Base-by-base conservation (phyloP, 1,140 invertebrate genomes). In the Magallana ariakensis region DNA sequence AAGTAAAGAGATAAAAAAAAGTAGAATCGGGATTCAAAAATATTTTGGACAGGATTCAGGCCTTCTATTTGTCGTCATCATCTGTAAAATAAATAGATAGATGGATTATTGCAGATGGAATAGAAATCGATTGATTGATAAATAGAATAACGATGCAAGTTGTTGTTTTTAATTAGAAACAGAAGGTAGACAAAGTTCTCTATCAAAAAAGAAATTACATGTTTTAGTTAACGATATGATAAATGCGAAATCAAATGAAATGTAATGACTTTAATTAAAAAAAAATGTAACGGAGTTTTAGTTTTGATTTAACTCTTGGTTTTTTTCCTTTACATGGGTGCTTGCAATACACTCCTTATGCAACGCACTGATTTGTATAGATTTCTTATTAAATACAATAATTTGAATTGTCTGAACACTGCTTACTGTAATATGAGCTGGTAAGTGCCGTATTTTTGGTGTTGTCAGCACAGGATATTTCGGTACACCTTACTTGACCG, bases 401-500 rank as follows among this genome's bases (percentile, higher is more conserved):
- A n/a, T n/a, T n/a, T n/a, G n/a, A n/a, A n/a, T 46, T 46, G 33
- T 3, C 33, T 46, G 2, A 3, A 46, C 33, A 46, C 33, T 46
- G 33, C 33, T 46, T 46, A 46, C 33, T 46, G 33, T 46, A 4
- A 46, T 4, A 46, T 0, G 0, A 46, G 5, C 33, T 46, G 33
- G 5, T 0, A 46, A 46, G 33, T 4, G 33, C 33, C 33, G 2
- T 0, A 46, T 46, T 1, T 8, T 13, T 11, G 22, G 26, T 33
- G 11, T 19, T 11, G 6, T 33, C 9, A 75, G 11, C 11, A 26
- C 86, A 87, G 13, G 58, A 53, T 16, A 87, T 82, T 10, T 87
- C 81, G 0, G 80, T 83, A 26, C 80, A 87, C 0, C 46, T 54
- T 1, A 86, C 60, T 6, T 56, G 13, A 11, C 60, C 58, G 3